Evolutionary conservation across 2,113 vertebrate species (phyloP).

Genomic region (Orthonyx spaldingii): DNA sequence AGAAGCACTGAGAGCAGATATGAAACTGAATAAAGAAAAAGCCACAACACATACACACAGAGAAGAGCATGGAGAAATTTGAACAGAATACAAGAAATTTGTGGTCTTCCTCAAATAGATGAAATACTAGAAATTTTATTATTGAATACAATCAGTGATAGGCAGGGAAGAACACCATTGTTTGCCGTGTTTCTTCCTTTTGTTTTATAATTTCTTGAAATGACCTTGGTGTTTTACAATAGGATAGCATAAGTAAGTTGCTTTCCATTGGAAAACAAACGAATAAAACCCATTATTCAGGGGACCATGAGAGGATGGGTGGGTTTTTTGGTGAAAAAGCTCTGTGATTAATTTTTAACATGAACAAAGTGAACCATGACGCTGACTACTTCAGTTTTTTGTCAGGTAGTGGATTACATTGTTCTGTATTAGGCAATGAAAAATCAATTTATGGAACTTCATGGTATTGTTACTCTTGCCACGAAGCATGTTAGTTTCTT

Average conservation of each 20-base stretch:
- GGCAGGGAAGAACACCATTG: rapidly evolving
- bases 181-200: background rate
- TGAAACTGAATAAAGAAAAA: background rate
- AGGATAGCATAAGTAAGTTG: background rate
- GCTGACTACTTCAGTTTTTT: background rate
- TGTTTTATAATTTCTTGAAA: background rate
- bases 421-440: background rate
- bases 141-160: background rate
- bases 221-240: rapidly evolving
- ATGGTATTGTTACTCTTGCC: background rate
- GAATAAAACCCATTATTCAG: background rate
- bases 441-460: background rate
- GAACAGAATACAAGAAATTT: background rate
- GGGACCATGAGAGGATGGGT: background rate
- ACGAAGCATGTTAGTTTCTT: background rate
- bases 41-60: background rate
- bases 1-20: background rate
- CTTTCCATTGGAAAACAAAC: background rate
- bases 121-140: background rate
- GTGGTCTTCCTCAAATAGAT: background rate
- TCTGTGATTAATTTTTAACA: background rate
- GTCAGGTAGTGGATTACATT: background rate
- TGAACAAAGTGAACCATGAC: background rate
- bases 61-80: background rate
- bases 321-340: rapidly evolving